Percentiles rank a stretch among this genome's conserved stretches.
Conservation (phyloP, 2,888 invertebrate genomes). For the Hypselothyrea guttata region DNA sequence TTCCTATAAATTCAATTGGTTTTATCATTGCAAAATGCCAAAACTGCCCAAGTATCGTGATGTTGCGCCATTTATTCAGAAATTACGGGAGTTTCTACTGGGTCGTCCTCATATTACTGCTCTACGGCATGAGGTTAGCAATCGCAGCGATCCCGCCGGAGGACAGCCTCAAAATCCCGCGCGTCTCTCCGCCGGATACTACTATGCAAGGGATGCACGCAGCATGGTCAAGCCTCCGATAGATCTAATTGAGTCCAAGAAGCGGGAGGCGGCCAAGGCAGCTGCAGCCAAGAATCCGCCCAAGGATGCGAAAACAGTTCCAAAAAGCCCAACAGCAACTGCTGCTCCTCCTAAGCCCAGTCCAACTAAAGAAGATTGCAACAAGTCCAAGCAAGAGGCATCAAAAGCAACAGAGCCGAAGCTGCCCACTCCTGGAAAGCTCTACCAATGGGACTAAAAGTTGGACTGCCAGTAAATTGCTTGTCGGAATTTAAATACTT, state of each 20-base stretch:
- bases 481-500: neutral
- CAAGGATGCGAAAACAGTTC: neutral
- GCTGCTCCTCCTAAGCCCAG: neutral
- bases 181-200: slow-evolving; percentile 24
- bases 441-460: slow-evolving; percentile 38
- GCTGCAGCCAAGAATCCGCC: neutral
- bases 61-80: slow-evolving; percentile 48
- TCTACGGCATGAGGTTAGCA: slow-evolving; percentile 40
- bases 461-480: neutral
- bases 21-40: slow-evolving; percentile 32
- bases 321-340: neutral
- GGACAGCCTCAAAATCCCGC: slow-evolving; percentile 1
- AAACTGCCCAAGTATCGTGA: slow-evolving; percentile 43
- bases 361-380: neutral
- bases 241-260: slow-evolving; percentile 45
- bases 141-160: slow-evolving; percentile 15
- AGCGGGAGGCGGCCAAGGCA: slow-evolving; percentile 13
- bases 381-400: neutral
- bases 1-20: too few species aligned
- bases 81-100: slow-evolving; percentile 52
- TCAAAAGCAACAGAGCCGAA: neutral
- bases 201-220: slow-evolving; percentile 45
- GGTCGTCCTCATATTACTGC: slow-evolving; percentile 48
- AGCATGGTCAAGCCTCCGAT: slow-evolving; percentile 32
- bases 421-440: slow-evolving; percentile 23